phyloP scores from a whole-genome alignment of 2,797 vertebrate species.

The Aotus griseimembra region DNA sequence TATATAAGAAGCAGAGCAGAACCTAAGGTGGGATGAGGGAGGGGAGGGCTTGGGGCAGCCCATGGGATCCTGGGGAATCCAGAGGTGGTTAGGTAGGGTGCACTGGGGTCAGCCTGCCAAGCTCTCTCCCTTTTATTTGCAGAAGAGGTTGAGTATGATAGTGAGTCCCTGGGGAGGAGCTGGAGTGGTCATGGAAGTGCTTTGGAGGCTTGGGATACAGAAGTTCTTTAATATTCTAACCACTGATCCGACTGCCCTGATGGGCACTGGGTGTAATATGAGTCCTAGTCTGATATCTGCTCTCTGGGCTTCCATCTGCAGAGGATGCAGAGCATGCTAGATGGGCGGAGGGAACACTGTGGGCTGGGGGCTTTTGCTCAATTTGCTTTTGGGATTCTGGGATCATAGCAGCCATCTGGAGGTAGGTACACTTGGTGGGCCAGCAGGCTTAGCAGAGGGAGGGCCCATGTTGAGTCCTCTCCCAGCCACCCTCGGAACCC shows the following conservation, averaged over 20 bases:
- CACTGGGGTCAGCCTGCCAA: background rate
- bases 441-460: background rate
- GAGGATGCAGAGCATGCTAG: background rate
- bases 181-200: too few species aligned
- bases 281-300: background rate
- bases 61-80: background rate
- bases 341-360: rapidly evolving
- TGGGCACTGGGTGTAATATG: background rate
- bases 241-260: background rate
- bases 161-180: background rate
- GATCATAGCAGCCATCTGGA: background rate
- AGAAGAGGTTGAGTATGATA: background rate
- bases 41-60: background rate
- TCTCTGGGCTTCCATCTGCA: background rate
- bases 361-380: background rate
- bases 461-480: rapidly evolving
- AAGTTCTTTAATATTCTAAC: background rate
- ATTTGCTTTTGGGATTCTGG: background rate
- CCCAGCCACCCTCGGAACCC: rapidly evolving
- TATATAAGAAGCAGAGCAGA: background rate
- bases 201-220: background rate
- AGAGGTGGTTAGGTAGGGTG: background rate
- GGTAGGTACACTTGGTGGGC: background rate
- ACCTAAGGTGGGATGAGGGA: too few species aligned
- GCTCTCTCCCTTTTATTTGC: background rate